Evolutionary conservation across 2,113 vertebrate species (phyloP).

Genomic region (Sialia sialis): DNA sequence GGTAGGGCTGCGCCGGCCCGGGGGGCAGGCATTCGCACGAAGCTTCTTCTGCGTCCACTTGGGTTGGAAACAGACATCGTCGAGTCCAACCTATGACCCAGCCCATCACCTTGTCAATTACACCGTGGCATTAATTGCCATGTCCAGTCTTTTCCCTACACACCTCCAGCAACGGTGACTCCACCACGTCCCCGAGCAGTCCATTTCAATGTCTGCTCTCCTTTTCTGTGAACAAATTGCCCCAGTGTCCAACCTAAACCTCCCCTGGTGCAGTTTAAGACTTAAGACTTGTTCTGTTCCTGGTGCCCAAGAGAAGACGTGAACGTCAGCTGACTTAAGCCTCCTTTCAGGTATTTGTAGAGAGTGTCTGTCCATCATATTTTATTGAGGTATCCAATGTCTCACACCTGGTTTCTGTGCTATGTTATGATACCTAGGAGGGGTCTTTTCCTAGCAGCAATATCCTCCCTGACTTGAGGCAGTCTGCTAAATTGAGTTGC

Average conservation of each 20-base stretch:
- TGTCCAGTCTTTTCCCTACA: neutral
- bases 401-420: rapidly evolving
- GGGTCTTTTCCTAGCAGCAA: neutral
- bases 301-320: neutral
- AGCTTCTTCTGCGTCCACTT: rapidly evolving
- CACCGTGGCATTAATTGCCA: rapidly evolving
- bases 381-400: rapidly evolving
- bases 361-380: neutral
- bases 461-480: no score
- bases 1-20: no score
- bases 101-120: neutral
- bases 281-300: neutral
- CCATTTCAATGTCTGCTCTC: neutral
- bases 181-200: no score
- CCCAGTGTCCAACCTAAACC: no score
- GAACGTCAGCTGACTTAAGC: no score
- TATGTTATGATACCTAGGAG: neutral
- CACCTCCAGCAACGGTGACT: neutral
- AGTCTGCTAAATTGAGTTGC: rapidly evolving
- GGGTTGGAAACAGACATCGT: neutral
- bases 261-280: rapidly evolving
- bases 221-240: neutral
- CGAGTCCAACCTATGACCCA: neutral
- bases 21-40: rapidly evolving
- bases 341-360: neutral